A percentile compares a stretch with the other conserved stretches of the same genome.
phyloP scores from a whole-genome alignment of 1,140 invertebrate genomes.

The Mizuhopecten yessoensis region DNA sequence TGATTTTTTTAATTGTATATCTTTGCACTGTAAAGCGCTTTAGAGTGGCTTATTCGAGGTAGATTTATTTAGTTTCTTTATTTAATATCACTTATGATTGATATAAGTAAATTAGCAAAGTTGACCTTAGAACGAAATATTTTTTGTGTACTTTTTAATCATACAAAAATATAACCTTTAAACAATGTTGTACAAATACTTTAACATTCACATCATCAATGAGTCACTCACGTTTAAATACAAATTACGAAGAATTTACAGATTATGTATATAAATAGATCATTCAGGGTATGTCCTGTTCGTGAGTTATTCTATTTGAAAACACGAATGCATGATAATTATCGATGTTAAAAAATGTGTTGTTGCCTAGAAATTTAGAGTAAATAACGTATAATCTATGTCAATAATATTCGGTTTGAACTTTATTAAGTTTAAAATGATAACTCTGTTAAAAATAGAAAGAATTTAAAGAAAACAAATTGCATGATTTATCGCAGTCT shows the following conservation, averaged over 20 bases:
- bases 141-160: no score
- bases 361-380: not conserved
- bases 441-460: not conserved
- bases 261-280: not conserved
- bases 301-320: not conserved
- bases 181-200: no score
- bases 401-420: conserved; percentile 7
- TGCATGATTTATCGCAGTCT: not conserved
- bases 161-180: no score
- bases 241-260: not conserved
- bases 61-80: no score
- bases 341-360: not conserved
- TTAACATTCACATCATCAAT: not conserved
- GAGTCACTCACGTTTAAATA: not conserved
- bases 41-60: no score
- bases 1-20: no score
- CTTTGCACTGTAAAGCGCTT: no score
- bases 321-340: not conserved
- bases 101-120: no score
- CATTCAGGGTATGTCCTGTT: not conserved
- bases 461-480: conserved; percentile 16
- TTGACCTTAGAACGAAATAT: no score
- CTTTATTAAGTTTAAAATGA: conserved; percentile 13
- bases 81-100: no score
- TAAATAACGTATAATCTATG: not conserved